phyloP scores from a whole-genome alignment of 2,888 invertebrate species.

The Pemphredon lugubris region DNA sequence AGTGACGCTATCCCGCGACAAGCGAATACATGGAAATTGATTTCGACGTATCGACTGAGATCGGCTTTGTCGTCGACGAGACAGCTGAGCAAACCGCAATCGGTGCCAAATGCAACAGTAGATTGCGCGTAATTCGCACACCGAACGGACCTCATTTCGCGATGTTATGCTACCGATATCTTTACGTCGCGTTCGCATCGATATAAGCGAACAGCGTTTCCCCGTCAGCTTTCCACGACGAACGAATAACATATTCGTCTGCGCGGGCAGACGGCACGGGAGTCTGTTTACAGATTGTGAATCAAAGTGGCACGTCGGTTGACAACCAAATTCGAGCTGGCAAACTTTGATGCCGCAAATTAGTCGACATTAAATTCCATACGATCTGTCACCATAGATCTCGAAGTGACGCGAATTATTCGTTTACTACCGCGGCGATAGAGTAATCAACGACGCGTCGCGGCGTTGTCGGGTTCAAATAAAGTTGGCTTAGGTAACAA shows the following conservation, averaged over 20 bases:
- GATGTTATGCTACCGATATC: conserved; percentile 28
- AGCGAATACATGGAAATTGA: conserved; percentile 8
- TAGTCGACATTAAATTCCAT: conserved; percentile 14
- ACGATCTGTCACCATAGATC: not conserved
- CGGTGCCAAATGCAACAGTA: conserved; percentile 43
- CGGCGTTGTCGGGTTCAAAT: not conserved
- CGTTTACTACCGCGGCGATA: conserved; percentile 2
- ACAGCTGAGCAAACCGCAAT: conserved; percentile 39
- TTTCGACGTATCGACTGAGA: conserved; percentile 1
- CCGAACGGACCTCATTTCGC: conserved; percentile 13
- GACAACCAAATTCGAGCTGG: conserved; percentile 2
- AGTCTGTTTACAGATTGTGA: conserved; percentile 40
- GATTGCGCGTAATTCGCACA: conserved; percentile 21
- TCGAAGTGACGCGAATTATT: not conserved
- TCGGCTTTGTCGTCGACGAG: conserved; percentile 18
- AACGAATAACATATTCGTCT: conserved; percentile 20
- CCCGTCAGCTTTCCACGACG: not conserved
- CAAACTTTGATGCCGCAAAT: conserved; percentile 5
- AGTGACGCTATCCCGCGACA: too few species aligned
- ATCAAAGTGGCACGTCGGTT: conserved; percentile 24
- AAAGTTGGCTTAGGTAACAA: not conserved
- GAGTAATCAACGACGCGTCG: not conserved
- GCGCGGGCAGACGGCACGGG: not conserved
- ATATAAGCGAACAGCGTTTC: conserved; percentile 12
- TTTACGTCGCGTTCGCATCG: conserved; percentile 22